phyloP scores from a whole-genome alignment of 2,888 invertebrate species.

The Rhaphigaster nebulosa region DNA sequence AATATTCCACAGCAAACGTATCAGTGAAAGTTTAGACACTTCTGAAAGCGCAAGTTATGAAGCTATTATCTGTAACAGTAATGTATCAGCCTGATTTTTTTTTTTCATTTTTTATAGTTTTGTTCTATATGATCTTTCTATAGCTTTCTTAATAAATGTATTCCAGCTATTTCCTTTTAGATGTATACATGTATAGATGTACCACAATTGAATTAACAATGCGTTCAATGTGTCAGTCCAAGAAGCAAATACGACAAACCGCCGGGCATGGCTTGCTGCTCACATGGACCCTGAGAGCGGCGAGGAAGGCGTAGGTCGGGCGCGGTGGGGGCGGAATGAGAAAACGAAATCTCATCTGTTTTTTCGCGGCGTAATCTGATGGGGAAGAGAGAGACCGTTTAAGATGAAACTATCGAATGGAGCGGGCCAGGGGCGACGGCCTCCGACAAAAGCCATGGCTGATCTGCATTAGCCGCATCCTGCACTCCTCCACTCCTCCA shows the following conservation, averaged over 20 bases:
- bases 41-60: too few relatives aligned
- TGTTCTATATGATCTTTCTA: too few relatives aligned
- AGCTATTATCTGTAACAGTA: too few relatives aligned
- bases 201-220: too few relatives aligned
- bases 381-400: slow-evolving; percentile 6
- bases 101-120: too few relatives aligned
- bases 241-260: background rate
- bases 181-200: too few relatives aligned
- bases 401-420: background rate
- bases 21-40: too few relatives aligned
- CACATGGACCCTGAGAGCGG: background rate
- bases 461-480: slow-evolving; percentile 57
- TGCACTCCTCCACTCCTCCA: slow-evolving; percentile 49
- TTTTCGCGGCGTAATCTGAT: slow-evolving; percentile 19
- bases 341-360: slow-evolving; percentile 39
- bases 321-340: background rate
- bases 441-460: slow-evolving; percentile 57
- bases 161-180: too few relatives aligned
- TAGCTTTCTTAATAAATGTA: too few relatives aligned
- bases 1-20: too few relatives aligned
- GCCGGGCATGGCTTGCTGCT: background rate
- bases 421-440: slow-evolving; percentile 45
- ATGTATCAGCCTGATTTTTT: too few relatives aligned
- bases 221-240: background rate
- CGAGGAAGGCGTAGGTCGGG: background rate